phyloP scores from a whole-genome alignment of 2,797 vertebrate species.

The Ctenochaetus hawaiiensis region DNA sequence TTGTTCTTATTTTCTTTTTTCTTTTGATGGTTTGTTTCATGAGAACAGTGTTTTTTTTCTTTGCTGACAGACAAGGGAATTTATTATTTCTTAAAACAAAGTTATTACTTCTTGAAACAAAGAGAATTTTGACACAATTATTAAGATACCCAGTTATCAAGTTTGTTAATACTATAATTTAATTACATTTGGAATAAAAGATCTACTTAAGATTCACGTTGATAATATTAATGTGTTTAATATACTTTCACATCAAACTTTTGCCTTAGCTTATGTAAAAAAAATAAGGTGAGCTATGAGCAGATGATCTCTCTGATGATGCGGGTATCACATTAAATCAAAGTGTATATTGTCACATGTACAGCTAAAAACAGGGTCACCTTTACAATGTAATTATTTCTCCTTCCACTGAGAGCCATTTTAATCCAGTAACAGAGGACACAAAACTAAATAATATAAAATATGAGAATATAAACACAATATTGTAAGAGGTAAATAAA shows the following conservation, averaged over 20 bases:
- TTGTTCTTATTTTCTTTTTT: conserved; percentile 24
- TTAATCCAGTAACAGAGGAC: too few species aligned
- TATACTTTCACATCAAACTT: neutral
- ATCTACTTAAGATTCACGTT: neutral
- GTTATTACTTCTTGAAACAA: neutral
- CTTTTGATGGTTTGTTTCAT: conserved; percentile 26
- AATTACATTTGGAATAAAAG: neutral
- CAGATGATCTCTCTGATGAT: neutral
- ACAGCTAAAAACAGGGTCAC: too few species aligned
- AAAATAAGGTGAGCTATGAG: neutral
- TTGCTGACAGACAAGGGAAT: conserved; percentile 5
- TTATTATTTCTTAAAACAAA: conserved; percentile 22
- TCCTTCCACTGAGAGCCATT: too few species aligned
- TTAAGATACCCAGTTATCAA: neutral
- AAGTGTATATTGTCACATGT: too few species aligned
- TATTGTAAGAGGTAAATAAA: too few species aligned
- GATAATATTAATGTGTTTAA: neutral
- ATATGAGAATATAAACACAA: too few species aligned
- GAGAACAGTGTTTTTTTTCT: conserved; percentile 12
- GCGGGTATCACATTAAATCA: too few species aligned
- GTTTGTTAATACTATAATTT: neutral
- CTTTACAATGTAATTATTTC: too few species aligned
- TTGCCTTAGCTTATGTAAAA: neutral
- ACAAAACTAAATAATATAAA: too few species aligned
- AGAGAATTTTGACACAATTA: neutral